Evolutionary conservation across 2,113 vertebrate genomes (phyloP), one percentile per base, ranked within the genome.

Genomic region (Tachysurus fulvidraco): DNA sequence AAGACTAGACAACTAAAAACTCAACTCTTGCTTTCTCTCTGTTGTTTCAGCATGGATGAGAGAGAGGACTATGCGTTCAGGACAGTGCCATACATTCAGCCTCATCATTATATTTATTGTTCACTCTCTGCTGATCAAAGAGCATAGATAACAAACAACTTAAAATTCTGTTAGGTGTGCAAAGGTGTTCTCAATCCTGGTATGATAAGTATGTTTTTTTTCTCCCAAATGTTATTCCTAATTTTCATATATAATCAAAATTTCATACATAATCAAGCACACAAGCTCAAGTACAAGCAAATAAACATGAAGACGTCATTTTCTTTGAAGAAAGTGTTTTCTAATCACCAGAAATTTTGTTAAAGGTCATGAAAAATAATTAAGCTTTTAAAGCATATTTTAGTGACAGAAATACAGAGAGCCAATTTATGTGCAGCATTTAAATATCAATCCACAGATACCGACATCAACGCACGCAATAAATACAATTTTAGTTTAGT

Each of bases 331-430:
- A 86, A 60, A 76, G 50, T 79, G 55, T 76, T 73, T 23, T 80
- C 62, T 83, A 88, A 85, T 90, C 84, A 80, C 69, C 74, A 69
- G 59, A 85, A 90, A 41, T 65, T 65, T 60, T 83, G 44, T 5
- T 50, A 90, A 88, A 88, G 84, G 87, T 88, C 89, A 90, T 46
- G 60, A 57, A 71, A 83, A 74, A 85, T 86, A 60, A 85, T 86
- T 74, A 76, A 74, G 76, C 55, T 71, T 81, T 88, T 55, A 88
- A 85, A 81, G n/a, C 10, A 10, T 84, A 73, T 78, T 50, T 74
- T 41, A 81, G 77, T 85, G 65, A 65, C 46, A 62, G 57, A 36
- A 62, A 60, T 62, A 55, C 41, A 10, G 30, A 81, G 17, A 28
- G 55, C 17, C 41, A 74, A 62, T 86, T 77, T 41, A 73, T 67